These are phyloP conservation scores for Drosophila elegans DNA, from an alignment of 1,140 invertebrate species.

Conservation along the genomic window DNA sequence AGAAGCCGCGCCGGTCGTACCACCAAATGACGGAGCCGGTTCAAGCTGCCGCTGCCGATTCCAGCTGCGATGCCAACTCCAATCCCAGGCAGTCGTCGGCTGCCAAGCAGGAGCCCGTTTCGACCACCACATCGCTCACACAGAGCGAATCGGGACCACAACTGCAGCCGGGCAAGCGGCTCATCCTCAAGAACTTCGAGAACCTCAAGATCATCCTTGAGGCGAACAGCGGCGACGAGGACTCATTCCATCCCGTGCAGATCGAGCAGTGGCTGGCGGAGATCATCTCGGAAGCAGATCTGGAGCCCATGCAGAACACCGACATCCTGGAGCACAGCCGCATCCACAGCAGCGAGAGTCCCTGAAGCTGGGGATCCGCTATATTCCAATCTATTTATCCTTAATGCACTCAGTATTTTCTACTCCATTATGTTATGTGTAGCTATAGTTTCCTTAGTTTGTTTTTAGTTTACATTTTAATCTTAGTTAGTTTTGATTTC, in stretches of 20 bases:
- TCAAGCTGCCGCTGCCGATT: constrained; percentile 50
- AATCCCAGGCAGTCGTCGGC: constrained; percentile 12
- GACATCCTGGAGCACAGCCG: constrained; percentile 85
- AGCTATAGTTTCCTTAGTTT: constrained; percentile 30
- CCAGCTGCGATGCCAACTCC: constrained; percentile 53
- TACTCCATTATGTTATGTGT: constrained; percentile 8
- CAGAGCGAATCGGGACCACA: constrained; percentile 51
- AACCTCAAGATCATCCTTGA: constrained; percentile 76
- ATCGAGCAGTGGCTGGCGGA: constrained; percentile 87
- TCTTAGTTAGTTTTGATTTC: constrained; percentile 1
- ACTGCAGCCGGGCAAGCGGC: constrained; percentile 58
- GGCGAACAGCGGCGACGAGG: constrained; percentile 71
- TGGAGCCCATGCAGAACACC: constrained; percentile 86
- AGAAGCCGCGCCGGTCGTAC: constrained; percentile 50
- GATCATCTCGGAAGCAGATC: constrained; percentile 86
- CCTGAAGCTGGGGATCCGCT: constrained; percentile 17
- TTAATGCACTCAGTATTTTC: constrained; percentile 62
- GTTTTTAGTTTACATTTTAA: constrained; percentile 14
- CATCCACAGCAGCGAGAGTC: constrained; percentile 68
- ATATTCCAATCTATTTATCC: constrained; percentile 15
- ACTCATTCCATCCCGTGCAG: constrained; percentile 85
- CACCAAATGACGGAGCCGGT: constrained; percentile 28
- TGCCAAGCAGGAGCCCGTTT: constrained; percentile 32
- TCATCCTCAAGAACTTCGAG: constrained; percentile 81
- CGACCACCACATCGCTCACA: constrained; percentile 46